Evolutionary conservation across 2,888 invertebrate species (phyloP).

Genomic region (Phlogophora meticulosa): DNA sequence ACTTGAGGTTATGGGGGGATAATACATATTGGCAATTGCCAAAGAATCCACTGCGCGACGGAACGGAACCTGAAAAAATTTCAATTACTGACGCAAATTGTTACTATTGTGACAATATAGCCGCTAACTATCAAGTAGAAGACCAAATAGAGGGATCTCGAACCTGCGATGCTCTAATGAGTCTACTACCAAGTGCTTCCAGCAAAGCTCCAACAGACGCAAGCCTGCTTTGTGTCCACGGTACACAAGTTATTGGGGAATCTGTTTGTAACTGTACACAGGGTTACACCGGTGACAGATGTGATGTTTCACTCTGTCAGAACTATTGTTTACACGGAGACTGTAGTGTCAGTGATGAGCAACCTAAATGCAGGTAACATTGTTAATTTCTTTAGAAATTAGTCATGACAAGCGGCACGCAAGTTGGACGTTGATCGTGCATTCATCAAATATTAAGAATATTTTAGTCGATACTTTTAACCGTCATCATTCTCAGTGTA

Average conservation of each 20-base stretch:
- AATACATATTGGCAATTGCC: neutral
- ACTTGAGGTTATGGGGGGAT: neutral
- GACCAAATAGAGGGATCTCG: neutral
- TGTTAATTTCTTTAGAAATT: too few species aligned
- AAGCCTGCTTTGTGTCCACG: conserved; percentile 82
- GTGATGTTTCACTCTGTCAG: neutral
- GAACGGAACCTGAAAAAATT: neutral
- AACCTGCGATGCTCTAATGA: conserved; percentile 51
- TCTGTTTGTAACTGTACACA: conserved; percentile 2
- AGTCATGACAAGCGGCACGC: too few species aligned
- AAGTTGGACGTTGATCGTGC: too few species aligned
- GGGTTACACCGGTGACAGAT: conserved; percentile 1
- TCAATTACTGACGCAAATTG: too few species aligned
- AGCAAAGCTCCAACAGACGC: conserved; percentile 53
- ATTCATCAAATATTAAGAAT: too few species aligned
- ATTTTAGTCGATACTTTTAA: too few species aligned
- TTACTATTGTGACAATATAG: neutral
- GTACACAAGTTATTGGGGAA: neutral
- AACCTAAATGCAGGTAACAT: neutral
- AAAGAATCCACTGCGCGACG: neutral
- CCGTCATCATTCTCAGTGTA: too few species aligned
- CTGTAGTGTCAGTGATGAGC: neutral
- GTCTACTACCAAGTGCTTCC: conserved; percentile 73
- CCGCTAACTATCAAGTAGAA: neutral
- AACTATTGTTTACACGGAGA: conserved; percentile 17